Evolutionary conservation across 2,113 vertebrate species (phyloP).

Genomic region (Myiagra hebetior): DNA sequence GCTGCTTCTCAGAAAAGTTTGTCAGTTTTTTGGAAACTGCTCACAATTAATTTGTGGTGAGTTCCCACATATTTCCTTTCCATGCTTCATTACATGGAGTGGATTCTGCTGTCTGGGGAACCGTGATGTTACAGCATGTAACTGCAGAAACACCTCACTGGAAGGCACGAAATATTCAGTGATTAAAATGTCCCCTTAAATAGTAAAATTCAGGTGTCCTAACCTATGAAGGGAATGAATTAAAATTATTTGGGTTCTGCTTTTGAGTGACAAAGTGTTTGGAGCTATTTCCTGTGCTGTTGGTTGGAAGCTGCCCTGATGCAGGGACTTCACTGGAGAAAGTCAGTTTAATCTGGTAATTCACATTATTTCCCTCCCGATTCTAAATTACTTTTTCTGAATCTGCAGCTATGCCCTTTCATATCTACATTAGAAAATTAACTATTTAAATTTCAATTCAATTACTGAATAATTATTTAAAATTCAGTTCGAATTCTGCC

Average conservation of each 20-base stretch:
- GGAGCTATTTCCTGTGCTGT: not conserved
- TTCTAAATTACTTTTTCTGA: not conserved
- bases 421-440: not conserved
- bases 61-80: not conserved
- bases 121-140: not conserved
- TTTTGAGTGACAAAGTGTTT: not conserved
- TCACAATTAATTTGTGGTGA: not conserved
- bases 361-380: not conserved
- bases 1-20: not conserved
- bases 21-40: not conserved
- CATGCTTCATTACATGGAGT: not conserved
- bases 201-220: fast-evolving
- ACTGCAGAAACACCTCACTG: not conserved
- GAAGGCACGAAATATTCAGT: not conserved
- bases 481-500: not conserved
- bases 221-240: not conserved
- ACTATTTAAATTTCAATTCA: not conserved
- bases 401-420: not conserved
- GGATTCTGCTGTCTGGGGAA: not conserved
- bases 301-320: not conserved
- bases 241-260: not conserved
- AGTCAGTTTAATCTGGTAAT: not conserved
- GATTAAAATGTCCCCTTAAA: not conserved
- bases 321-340: fast-evolving
- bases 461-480: not conserved